Percentiles rank a stretch among this genome's conserved stretches.
phyloP scores from a whole-genome alignment of 2,113 vertebrate genomes.

The Callocephalon fimbriatum region DNA sequence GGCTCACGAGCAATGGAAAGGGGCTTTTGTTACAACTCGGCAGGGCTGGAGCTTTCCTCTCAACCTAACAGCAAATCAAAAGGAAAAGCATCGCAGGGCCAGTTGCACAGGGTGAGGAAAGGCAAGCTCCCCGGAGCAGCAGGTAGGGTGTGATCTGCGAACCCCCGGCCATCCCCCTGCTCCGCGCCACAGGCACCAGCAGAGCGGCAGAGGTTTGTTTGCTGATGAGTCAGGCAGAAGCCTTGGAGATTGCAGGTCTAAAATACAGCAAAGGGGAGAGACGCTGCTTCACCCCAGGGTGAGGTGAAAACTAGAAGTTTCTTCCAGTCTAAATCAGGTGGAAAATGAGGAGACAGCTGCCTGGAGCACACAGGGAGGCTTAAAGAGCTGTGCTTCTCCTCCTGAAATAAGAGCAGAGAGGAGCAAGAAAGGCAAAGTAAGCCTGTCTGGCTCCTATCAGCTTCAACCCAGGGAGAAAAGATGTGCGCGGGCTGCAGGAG shows the following conservation, averaged over 20 bases:
- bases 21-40: accelerated
- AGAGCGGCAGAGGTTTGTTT: not conserved
- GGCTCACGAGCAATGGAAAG: not conserved
- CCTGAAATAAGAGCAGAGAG: not conserved
- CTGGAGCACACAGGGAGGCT: not conserved
- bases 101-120: accelerated
- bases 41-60: accelerated
- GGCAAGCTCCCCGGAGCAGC: accelerated
- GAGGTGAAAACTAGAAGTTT: not conserved
- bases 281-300: accelerated
- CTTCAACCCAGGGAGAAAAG: accelerated
- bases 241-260: not conserved
- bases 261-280: not conserved
- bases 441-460: not conserved
- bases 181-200: not conserved
- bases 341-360: not conserved
- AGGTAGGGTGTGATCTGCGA: accelerated
- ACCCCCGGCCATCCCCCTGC: accelerated
- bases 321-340: not conserved
- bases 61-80: accelerated
- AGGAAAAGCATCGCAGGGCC: accelerated
- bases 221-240: not conserved
- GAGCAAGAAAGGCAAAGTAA: not conserved
- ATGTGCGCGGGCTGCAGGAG: accelerated
- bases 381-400: not conserved